Evolutionary conservation across 2,113 vertebrate genomes (phyloP), one percentile per base, ranked within the genome.

Genomic region (Aviceda subcristata): DNA sequence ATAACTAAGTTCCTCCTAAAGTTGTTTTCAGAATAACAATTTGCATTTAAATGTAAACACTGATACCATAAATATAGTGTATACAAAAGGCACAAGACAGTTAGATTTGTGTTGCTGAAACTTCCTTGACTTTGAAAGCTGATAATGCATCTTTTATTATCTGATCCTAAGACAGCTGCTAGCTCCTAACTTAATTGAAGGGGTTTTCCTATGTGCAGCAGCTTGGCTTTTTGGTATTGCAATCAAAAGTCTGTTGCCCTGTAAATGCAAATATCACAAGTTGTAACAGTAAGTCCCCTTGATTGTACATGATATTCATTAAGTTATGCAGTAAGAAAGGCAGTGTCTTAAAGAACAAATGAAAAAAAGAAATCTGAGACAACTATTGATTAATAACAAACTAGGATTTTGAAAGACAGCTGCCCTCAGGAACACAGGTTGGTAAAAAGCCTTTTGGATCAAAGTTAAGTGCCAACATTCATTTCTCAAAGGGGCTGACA

Each of bases 41-140:
- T 85, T 95, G 72, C 71, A 96, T 84, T 95, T 87, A 90, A 84
- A 93, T 97, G 96, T 97, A 97, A 97, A 97, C 94, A 90, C 82
- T 45, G 80, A 80, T 94, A 96, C 69, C 34, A 26, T 88, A 95
- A 93, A 87, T 62, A 78, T 92, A 81, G 77, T 89, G 93, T 96
- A 95, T 94, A 96, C 59, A 87, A 96, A 98, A 97, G 97, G 97
- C 97, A 97, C 97, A 39, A 96, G 95, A 97, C 93, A 96, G 86
- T 86, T 86, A 39, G 32, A 76, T 89, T 83, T 84, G 51, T 90
- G 88, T 96, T 86, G 55, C 82, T 93, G 87, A 94, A 94, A 94
- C n/a, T 91, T 94, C 43, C 79, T 96, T 87, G 82, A 83, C 89
- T 89, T 95, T 77, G n/a, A 86, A 87, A 94, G 66, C 13, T 41